Percentiles rank a stretch among this genome's conserved stretches.
Conservation (phyloP, 2,888 invertebrate genomes). For the Lepetodrilus schrolli region DNA sequence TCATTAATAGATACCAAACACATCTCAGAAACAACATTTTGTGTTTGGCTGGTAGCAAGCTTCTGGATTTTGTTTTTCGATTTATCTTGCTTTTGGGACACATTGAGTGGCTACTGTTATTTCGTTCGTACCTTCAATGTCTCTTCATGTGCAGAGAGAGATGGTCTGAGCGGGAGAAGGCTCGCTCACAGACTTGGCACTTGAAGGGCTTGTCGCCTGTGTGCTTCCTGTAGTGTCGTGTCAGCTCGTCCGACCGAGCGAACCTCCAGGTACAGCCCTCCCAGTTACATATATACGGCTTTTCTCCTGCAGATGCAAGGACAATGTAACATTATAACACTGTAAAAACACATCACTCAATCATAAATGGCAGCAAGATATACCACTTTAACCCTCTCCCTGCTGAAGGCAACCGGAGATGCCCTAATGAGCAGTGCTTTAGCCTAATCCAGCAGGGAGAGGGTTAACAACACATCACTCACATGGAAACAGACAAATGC, state of each 20-base stretch:
- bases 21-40: background rate
- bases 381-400: too few species aligned
- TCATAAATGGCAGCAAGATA: too few species aligned
- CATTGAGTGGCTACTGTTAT: too few species aligned
- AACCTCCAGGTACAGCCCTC: slow-evolving; percentile 79
- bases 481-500: too few species aligned
- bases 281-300: slow-evolving; percentile 81
- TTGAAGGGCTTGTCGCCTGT: slow-evolving; percentile 81
- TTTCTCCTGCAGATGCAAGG: slow-evolving; percentile 76
- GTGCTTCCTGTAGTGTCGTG: slow-evolving; percentile 79
- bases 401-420: too few species aligned
- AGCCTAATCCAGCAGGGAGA: too few species aligned
- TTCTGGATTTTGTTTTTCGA: background rate
- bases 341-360: too few species aligned
- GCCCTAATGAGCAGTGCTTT: too few species aligned
- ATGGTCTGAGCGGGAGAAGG: slow-evolving; percentile 81
- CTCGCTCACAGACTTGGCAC: slow-evolving; percentile 80
- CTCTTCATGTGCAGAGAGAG: slow-evolving; percentile 81
- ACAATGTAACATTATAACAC: too few species aligned
- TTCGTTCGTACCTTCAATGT: slow-evolving; percentile 72
- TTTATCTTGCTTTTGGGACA: too few species aligned
- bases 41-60: background rate
- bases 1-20: too few species aligned
- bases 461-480: too few species aligned
- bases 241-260: slow-evolving; percentile 80